Evolutionary conservation across 2,113 vertebrate species (phyloP), one percentile per base, ranked within the genome.

Genomic region (Bubalus kerabau): DNA sequence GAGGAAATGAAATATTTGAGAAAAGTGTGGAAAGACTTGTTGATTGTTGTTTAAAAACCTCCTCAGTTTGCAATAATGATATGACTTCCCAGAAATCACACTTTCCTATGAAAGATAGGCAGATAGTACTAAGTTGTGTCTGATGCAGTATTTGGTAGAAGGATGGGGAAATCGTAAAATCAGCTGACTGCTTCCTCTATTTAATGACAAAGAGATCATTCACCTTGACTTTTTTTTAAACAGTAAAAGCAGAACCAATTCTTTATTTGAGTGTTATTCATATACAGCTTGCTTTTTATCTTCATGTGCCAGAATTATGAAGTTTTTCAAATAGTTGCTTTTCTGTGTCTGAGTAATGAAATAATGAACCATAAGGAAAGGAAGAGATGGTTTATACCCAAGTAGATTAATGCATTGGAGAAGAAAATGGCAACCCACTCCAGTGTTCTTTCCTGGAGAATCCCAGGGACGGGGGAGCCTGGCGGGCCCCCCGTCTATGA

Each of bases 11-110:
- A 92, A 92, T 94, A 94, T 92, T 94, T 95, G 80, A 81, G 19
- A 78, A 74, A 92, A 90, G 78, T 36, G 43, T 97, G 94, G 23
- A 83, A 93, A 92, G 91, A 90, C 78, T 91, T 94, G 78, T 74
- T 88, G 59, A 92, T 52, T 82, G 62, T 76, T 97, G 26, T 67
- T 96, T 80, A 82, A 87, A 95, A 95, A 60, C 93, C 46, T 90
- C 60, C 87, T 94, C 56, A 92, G 23, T 95, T 92, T 9, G 40
- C 59, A 52, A 64, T 87, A 87, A 94, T 80, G 48, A 36, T 26
- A 43, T 52, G 26, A 36, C 46, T 96, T 96, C 46, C 94, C 56
- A 48, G 59, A 98, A 94, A 97, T 56, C 54, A 85, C 32, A 88
- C 74, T 86, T 56, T 82, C 15, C 17, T 85, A 6, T 94, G 50